Conservation (phyloP, 2,888 invertebrate species). For the Drosophila sordidapex region DNA sequence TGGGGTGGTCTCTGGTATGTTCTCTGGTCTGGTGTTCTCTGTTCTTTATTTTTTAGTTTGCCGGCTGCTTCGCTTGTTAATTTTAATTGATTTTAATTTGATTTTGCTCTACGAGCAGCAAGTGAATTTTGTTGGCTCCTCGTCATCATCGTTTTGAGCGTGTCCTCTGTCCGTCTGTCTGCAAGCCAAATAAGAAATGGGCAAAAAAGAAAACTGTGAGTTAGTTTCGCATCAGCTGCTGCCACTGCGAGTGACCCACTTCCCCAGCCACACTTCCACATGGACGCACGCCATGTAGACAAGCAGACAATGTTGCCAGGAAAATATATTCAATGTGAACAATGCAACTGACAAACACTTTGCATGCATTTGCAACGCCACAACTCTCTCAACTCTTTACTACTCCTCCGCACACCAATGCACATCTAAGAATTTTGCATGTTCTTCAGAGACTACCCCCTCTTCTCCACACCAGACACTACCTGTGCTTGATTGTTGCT, state of each 20-base stretch:
- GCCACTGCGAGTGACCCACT: constrained; percentile 37
- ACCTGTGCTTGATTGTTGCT: constrained; percentile 43
- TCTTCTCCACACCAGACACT: constrained; percentile 19
- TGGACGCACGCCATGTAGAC: constrained; percentile 19
- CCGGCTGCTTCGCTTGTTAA: constrained; percentile 65
- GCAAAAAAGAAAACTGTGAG: constrained; percentile 11
- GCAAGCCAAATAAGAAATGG: constrained; percentile 13
- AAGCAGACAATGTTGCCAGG: constrained; percentile 42
- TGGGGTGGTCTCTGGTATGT: constrained; percentile 51
- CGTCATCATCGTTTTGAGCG: constrained; percentile 26
- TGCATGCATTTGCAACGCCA: constrained; percentile 44
- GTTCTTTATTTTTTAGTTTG: constrained; percentile 32
- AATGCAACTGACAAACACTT: constrained; percentile 46
- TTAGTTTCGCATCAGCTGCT: constrained; percentile 9
- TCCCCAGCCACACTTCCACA: constrained; percentile 21
- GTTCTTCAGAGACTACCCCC: constrained; percentile 37
- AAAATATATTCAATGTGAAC: constrained; percentile 43
- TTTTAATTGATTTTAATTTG: constrained; percentile 79
- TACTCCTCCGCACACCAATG: constrained; percentile 33
- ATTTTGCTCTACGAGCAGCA: constrained; percentile 58
- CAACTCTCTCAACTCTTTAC: constrained; percentile 14
- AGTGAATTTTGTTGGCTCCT: constrained; percentile 57
- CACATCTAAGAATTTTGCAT: constrained; percentile 21
- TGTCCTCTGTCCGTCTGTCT: constrained; percentile 3
- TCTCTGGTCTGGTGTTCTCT: constrained; percentile 39